A percentile compares a stretch with the other conserved stretches of the same genome.
These are phyloP conservation scores for Strigops habroptila DNA, from an alignment of 2,113 vertebrate genomes.

Conservation along the genomic window DNA sequence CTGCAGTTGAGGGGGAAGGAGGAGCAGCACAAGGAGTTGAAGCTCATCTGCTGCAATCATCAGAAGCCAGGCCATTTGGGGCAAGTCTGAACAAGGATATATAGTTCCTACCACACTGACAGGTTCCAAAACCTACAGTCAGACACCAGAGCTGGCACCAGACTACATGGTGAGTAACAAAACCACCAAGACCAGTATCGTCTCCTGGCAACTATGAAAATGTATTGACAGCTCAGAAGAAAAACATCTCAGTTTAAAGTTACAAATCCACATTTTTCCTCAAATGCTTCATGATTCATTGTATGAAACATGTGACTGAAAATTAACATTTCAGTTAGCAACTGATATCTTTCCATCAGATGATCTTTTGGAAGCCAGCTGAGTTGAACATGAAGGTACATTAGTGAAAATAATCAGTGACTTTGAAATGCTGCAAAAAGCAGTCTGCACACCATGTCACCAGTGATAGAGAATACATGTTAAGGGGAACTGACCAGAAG, in stretches of 20 bases:
- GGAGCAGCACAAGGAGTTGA: background rate
- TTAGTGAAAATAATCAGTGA: background rate
- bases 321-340: background rate
- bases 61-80: background rate
- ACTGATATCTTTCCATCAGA: background rate
- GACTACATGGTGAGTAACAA: background rate
- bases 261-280: background rate
- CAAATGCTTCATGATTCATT: background rate
- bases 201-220: background rate
- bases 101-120: background rate
- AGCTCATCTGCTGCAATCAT: background rate
- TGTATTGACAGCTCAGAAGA: background rate
- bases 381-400: background rate
- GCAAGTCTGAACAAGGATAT: background rate
- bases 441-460: background rate
- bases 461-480: background rate
- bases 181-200: background rate
- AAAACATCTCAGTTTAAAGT: background rate
- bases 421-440: background rate
- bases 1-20: background rate
- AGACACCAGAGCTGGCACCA: background rate
- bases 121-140: background rate
- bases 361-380: fast-evolving
- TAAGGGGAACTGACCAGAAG: background rate
- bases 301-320: background rate